Conservation (phyloP, 2,888 invertebrate species). For the Rutpela maculata region DNA sequence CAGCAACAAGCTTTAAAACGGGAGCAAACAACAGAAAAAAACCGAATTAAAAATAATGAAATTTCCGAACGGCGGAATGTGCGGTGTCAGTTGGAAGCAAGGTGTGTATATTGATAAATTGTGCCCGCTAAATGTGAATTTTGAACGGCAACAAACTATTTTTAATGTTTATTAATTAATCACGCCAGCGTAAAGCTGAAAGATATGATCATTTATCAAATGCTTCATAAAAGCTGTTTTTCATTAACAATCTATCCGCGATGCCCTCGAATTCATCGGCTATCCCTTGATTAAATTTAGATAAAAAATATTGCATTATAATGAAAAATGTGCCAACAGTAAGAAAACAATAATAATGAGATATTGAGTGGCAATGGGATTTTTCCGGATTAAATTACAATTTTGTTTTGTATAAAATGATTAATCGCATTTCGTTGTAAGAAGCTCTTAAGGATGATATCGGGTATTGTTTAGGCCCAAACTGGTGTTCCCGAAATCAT, state of each 20-base stretch:
- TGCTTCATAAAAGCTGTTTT: slow-evolving; percentile 67
- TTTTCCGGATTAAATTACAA: slow-evolving; percentile 46
- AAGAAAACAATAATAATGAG: slow-evolving; percentile 54
- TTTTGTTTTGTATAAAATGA: slow-evolving; percentile 31
- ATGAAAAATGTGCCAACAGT: slow-evolving; percentile 40
- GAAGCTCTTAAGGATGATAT: neutral
- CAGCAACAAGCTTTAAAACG: slow-evolving; percentile 3
- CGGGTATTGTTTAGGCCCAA: slow-evolving; percentile 7
- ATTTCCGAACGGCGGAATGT: slow-evolving; percentile 45
- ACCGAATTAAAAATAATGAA: slow-evolving; percentile 49
- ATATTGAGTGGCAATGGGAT: slow-evolving; percentile 52
- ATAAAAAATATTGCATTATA: slow-evolving; percentile 51
- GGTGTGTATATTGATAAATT: slow-evolving; percentile 41
- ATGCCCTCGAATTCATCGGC: slow-evolving; percentile 49
- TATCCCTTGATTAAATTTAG: slow-evolving; percentile 57
- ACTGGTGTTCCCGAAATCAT: slow-evolving; percentile 1
- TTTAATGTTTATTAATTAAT: slow-evolving; percentile 69
- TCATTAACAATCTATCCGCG: slow-evolving; percentile 62
- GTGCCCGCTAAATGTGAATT: slow-evolving; percentile 27
- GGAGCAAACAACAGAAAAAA: slow-evolving; percentile 6
- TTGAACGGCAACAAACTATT: slow-evolving; percentile 63
- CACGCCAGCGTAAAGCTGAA: slow-evolving; percentile 63
- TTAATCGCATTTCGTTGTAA: slow-evolving; percentile 20
- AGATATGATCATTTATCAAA: slow-evolving; percentile 69
- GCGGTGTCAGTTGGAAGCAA: slow-evolving; percentile 42